These are phyloP conservation scores for Lagorchestes hirsutus DNA, from an alignment of 2,797 vertebrate genomes.

Conservation along the genomic window DNA sequence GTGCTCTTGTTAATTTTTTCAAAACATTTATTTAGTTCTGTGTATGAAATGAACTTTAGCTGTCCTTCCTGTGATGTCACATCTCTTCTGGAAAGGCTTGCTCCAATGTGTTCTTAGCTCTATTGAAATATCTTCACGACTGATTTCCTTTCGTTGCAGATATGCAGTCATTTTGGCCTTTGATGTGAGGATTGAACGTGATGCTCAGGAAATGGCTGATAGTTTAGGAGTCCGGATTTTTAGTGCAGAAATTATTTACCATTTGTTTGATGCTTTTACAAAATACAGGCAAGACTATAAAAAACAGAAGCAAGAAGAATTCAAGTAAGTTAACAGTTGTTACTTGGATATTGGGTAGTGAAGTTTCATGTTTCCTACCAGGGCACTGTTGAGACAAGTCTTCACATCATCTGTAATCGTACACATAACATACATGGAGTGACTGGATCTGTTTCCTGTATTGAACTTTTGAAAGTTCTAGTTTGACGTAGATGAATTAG, in stretches of 20 bases:
- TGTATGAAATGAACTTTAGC: rapidly evolving
- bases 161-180: slow-evolving; percentile 97
- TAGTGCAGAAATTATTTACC: slow-evolving; percentile 99
- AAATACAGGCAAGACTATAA: slow-evolving; percentile 99
- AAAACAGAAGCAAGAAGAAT: slow-evolving; percentile 99
- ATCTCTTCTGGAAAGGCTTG: neutral
- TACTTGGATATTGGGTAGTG: slow-evolving; percentile 14
- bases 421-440: neutral
- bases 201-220: slow-evolving; percentile 98
- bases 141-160: slow-evolving; percentile 80
- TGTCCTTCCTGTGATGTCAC: rapidly evolving
- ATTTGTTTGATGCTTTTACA: slow-evolving; percentile 98
- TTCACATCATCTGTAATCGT: neutral
- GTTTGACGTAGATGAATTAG: neutral
- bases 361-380: neutral
- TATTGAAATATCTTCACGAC: neutral
- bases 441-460: neutral
- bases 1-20: neutral
- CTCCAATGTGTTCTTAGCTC: neutral
- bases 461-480: slow-evolving; percentile 10
- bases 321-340: slow-evolving; percentile 90
- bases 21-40: rapidly evolving
- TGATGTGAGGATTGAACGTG: slow-evolving; percentile 96
- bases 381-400: neutral
- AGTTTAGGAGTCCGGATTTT: slow-evolving; percentile 96